Conservation (phyloP, 1,140 invertebrate species). For the Latrodectus geometricus region DNA sequence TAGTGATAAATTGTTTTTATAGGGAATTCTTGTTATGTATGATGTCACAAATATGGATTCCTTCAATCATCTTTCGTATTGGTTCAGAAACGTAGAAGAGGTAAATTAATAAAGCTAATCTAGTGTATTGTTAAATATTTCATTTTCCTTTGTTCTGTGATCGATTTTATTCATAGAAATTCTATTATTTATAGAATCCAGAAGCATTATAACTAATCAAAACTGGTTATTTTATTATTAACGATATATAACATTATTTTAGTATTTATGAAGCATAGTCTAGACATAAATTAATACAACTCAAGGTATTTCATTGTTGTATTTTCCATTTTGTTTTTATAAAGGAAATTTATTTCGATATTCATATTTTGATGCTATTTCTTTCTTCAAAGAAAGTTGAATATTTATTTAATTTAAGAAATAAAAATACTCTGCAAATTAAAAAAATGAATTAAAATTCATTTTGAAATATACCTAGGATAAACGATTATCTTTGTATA, state of each 20-base stretch:
- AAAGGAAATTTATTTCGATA: too few relatives aligned
- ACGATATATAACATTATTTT: background rate
- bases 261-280: too few relatives aligned
- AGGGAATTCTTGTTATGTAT: constrained; percentile 89
- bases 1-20: constrained; percentile 67
- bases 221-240: background rate
- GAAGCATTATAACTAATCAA: background rate
- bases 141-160: background rate
- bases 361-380: too few relatives aligned
- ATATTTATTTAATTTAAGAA: too few relatives aligned
- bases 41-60: constrained; percentile 88
- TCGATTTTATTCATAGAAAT: background rate
- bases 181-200: background rate
- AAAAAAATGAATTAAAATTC: too few relatives aligned
- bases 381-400: too few relatives aligned
- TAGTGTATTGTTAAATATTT: background rate
- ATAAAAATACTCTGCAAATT: too few relatives aligned
- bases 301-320: too few relatives aligned
- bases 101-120: constrained; percentile 68
- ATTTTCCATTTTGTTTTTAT: too few relatives aligned
- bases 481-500: too few relatives aligned
- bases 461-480: too few relatives aligned
- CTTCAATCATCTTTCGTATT: constrained; percentile 87
- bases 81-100: constrained; percentile 88
- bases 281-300: too few relatives aligned